phyloP scores from a whole-genome alignment of 1,140 invertebrate genomes.

The Heterodera schachtii region DNA sequence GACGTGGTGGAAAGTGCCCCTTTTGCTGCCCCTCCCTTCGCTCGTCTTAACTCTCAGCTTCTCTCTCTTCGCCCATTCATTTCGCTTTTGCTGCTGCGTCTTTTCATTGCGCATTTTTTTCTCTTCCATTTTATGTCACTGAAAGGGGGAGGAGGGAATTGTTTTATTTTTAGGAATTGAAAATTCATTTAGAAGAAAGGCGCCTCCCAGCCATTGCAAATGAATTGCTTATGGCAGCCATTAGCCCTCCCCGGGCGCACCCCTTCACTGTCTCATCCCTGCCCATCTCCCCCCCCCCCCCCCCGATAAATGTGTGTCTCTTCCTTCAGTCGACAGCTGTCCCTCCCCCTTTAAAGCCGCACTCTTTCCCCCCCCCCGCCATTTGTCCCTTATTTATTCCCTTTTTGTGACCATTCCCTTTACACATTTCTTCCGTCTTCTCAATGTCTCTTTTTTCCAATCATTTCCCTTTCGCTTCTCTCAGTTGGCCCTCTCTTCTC shows the following conservation, averaged over 20 bases:
- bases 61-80: neutral
- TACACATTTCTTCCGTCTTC: neutral
- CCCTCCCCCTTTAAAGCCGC: no score
- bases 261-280: no score
- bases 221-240: no score
- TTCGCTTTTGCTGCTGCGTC: neutral
- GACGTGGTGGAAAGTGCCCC: no score
- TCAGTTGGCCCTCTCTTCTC: no score
- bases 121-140: neutral
- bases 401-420: neutral
- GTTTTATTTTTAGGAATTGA: no score
- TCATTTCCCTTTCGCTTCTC: neutral
- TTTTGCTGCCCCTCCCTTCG: neutral
- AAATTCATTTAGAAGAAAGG: no score
- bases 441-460: no score
- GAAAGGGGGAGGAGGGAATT: neutral
- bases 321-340: neutral
- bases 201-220: no score
- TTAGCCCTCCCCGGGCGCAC: no score
- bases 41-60: neutral
- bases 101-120: neutral
- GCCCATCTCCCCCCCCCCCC: neutral
- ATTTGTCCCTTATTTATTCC: no score
- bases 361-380: neutral
- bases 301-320: no score